Base-by-base conservation (phyloP, 2,888 invertebrate genomes). In the Nysson spinosus region DNA sequence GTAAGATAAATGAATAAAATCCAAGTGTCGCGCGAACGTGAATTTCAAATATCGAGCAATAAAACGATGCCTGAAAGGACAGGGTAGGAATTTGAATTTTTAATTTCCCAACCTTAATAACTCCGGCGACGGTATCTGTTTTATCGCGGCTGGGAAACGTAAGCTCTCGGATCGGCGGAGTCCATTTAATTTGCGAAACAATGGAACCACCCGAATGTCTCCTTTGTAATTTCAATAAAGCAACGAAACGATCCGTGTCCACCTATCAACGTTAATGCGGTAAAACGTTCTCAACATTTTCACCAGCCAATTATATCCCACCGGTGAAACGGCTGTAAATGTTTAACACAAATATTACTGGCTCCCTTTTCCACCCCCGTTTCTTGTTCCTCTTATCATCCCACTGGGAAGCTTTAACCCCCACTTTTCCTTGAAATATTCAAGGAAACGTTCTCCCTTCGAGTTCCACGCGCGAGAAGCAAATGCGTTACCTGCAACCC, bases 101-200 rank as follows among this genome's bases (percentile, higher is more conserved):
- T n/a, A n/a, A n/a, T n/a, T n/a, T n/a, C n/a, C n/a, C n/a, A n/a
- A n/a, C n/a, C 14, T 34, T 14, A 14, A 34, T 34, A 34, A 34
- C 14, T 34, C 4, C 7, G 9, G 12, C 34, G 34, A 34, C 14
- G n/a, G 14, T 34, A 34, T 14, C 14, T 16, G 34, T 28, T 4
- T 28, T 30, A 30, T 4, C 11, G 9, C 30, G 30, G 24, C 24
- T 24, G 6, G 24, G 5, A 28, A 4, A 28, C 28, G 9, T n/a
- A 28, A 9, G 28, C 14, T 34, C 34, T 3, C 14, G 11, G 3
- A 20, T 19, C 9, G 37, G n/a, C 20, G 20, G 9, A 39, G 37
- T 39, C 37, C 37, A 39, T 39, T 39, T 20, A 20, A 39, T 39
- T 39, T 19, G n/a, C 30, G 30, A 19, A 30, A 44, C 44, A 44